Evolutionary conservation across 2,113 vertebrate species (phyloP), one percentile per base, ranked within the genome.

Genomic region (Pedetes capensis): DNA sequence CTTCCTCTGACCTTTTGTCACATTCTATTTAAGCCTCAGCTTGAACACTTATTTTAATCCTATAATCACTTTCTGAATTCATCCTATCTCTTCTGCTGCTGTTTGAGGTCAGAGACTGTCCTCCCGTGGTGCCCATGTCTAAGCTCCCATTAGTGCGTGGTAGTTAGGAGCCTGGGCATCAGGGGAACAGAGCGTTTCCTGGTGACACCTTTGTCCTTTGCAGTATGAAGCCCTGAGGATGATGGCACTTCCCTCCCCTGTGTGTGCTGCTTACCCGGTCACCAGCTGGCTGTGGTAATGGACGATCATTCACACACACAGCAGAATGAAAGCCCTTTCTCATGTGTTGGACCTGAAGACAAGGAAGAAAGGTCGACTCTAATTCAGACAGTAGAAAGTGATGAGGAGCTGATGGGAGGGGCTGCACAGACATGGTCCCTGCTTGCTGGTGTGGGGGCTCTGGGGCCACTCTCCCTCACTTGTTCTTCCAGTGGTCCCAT

Each of bases 11-110:
- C 14, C 51, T 96, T 93, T 17, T 51, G 32, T 63, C 32, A 59
- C 34, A 29, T 94, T 91, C 80, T 59, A 72, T 53, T 90, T 91
- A 71, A 80, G 53, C 32, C 47, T 91, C 61, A 34, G 16, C 87
- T 78, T 49, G 57, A 51, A 63, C 37, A 34, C 71, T 86, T 47
- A 39, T 76, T 85, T 93, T 79, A 64, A 66, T 69, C 29, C 32
- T 86, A 8, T 66, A 44, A 37, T 75, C 71, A 42, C 34, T 66
- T 90, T 92, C 76, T 53, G 4, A 71, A 79, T 49, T 82, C 29
- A n/a, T 78, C 8, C 14, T 22, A 2, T 64, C n/a, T 83, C 4
- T 92, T 32, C 34, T 71, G 57, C 51, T 69, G 5, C 57, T 6
- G 1, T 74, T 53, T 47, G 69, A 87, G 49, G 49, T 55, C 57